Evolutionary conservation across 2,113 vertebrate species (phyloP).

Genomic region (Panthera uncia): DNA sequence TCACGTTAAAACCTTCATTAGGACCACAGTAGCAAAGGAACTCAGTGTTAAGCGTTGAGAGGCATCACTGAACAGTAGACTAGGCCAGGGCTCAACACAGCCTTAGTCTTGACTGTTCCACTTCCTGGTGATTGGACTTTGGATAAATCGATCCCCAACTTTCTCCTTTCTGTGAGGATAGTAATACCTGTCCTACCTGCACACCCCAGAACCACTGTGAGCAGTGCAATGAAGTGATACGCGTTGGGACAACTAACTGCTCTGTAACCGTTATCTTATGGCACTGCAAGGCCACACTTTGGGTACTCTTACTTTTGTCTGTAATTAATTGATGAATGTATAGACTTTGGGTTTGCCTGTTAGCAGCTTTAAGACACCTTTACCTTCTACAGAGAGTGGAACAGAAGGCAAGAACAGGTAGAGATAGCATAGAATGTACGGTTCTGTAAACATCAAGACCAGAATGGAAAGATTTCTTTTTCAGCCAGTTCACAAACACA

Average conservation of each 20-base stretch:
- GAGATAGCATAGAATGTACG: not conserved
- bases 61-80: not conserved
- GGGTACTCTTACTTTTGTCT: not conserved
- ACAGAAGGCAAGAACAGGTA: constrained; percentile 36
- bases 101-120: not conserved
- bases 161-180: not conserved
- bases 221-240: accelerated
- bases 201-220: not conserved
- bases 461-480: constrained; percentile 12
- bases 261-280: too few species aligned
- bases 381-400: not conserved
- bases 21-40: not conserved
- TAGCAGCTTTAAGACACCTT: constrained; percentile 40
- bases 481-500: not conserved
- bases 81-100: not conserved
- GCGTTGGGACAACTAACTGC: too few species aligned
- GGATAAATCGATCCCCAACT: not conserved
- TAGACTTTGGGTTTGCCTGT: not conserved
- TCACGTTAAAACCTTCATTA: too few species aligned
- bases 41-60: not conserved
- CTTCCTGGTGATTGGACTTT: not conserved
- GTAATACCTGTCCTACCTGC: not conserved
- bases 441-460: not conserved
- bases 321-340: not conserved
- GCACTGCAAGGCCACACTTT: not conserved